These are phyloP conservation scores for Mamestra brassicae DNA, from an alignment of 2,888 invertebrate genomes.

Conservation along the genomic window DNA sequence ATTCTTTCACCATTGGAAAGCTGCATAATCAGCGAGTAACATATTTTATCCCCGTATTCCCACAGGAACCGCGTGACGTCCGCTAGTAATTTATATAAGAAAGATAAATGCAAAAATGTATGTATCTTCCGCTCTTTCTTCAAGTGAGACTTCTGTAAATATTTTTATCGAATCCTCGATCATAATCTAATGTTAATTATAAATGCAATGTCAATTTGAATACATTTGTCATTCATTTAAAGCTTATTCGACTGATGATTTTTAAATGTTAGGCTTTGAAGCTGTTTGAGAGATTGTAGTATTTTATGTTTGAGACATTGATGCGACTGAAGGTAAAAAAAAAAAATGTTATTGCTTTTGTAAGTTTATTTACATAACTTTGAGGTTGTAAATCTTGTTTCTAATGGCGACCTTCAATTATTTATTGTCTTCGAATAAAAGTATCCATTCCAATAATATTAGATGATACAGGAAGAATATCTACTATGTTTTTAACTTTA, in stretches of 20 bases:
- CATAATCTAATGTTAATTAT: conserved; percentile 48
- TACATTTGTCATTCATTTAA: conserved; percentile 34
- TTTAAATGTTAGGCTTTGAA: conserved; percentile 31
- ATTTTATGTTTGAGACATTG: conserved; percentile 22
- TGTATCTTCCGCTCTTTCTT: too few species aligned
- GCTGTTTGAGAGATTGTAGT: conserved; percentile 11
- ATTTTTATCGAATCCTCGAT: not conserved
- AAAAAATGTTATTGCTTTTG: conserved; percentile 9
- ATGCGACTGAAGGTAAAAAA: conserved; percentile 44
- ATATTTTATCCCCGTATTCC: too few species aligned
- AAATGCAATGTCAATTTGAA: conserved; percentile 42
- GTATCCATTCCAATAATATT: conserved; percentile 1
- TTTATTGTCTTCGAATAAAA: conserved; percentile 2
- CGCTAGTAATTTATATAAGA: too few species aligned
- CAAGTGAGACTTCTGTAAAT: conserved; percentile 29
- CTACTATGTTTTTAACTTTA: not conserved
- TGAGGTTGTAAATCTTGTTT: conserved; percentile 1
- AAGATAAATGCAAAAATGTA: too few species aligned
- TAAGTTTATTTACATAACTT: conserved; percentile 18
- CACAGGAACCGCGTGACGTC: too few species aligned
- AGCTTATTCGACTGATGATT: conserved; percentile 6
- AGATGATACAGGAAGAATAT: not conserved
- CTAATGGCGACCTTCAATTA: conserved; percentile 16
- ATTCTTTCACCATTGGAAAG: too few species aligned
- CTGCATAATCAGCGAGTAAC: too few species aligned